phyloP scores from a whole-genome alignment of 2,888 invertebrate species.

The Boloria selene region DNA sequence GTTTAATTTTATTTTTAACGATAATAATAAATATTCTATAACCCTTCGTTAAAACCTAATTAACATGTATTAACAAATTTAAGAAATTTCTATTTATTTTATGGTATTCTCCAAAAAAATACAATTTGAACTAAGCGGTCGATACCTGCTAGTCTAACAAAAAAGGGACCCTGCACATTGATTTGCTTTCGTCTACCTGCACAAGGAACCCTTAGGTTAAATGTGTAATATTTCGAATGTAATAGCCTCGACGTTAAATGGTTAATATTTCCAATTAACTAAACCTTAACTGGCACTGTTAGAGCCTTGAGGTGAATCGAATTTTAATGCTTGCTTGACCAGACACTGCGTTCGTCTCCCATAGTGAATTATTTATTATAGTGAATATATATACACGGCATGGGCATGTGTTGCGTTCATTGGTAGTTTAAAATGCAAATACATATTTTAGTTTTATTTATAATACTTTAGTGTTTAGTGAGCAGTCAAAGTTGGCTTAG shows the following conservation, averaged over 20 bases:
- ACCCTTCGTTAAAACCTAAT: too few relatives aligned
- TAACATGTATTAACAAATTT: too few relatives aligned
- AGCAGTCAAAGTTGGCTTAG: slow-evolving; percentile 63
- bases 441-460: slow-evolving; percentile 35
- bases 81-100: too few relatives aligned
- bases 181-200: slow-evolving; percentile 72
- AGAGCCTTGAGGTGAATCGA: slow-evolving; percentile 62
- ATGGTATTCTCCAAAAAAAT: slow-evolving; percentile 45
- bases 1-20: too few relatives aligned
- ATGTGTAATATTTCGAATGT: slow-evolving; percentile 15
- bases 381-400: neutral
- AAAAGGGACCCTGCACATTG: slow-evolving; percentile 64
- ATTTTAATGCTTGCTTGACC: slow-evolving; percentile 65
- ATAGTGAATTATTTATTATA: slow-evolving; percentile 58
- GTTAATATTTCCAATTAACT: slow-evolving; percentile 76
- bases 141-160: slow-evolving; percentile 72
- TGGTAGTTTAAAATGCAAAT: slow-evolving; percentile 61
- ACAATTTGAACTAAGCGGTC: slow-evolving; percentile 63
- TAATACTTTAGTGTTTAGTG: slow-evolving; percentile 62
- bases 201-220: slow-evolving; percentile 54
- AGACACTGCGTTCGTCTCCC: slow-evolving; percentile 49
- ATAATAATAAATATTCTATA: too few relatives aligned
- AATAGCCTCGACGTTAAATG: slow-evolving; percentile 67
- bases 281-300: slow-evolving; percentile 64
- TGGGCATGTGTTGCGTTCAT: slow-evolving; percentile 9